Conservation (phyloP, 2,113 vertebrate genomes). For the Eretmochelys imbricata region DNA sequence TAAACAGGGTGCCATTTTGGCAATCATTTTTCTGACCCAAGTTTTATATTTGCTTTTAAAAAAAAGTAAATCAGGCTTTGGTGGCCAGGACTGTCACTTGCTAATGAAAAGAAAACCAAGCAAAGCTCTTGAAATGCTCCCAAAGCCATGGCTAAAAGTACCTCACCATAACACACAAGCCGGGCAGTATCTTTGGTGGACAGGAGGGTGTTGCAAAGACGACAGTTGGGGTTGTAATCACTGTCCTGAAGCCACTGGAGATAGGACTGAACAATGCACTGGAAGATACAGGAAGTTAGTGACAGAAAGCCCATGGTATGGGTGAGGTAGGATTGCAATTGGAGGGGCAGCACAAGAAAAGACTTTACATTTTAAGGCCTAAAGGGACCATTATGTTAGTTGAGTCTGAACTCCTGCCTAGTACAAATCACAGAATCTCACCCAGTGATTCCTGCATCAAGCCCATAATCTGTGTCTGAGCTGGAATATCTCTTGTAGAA, state of each 20-base stretch:
- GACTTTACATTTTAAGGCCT: not conserved
- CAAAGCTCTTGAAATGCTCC: not conserved
- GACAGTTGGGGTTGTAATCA: constrained; percentile 92
- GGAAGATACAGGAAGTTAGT: not conserved
- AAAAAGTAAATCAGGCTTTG: not conserved
- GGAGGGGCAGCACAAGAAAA: not conserved
- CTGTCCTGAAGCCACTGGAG: constrained; percentile 95
- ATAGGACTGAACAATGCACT: constrained; percentile 95
- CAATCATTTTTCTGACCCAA: not conserved
- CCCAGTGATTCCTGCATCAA: not conserved
- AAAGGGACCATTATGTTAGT: not conserved
- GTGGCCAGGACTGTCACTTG: not conserved
- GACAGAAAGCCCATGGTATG: not conserved
- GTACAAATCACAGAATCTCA: not conserved
- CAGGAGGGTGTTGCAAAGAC: constrained; percentile 83
- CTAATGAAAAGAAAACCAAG: not conserved
- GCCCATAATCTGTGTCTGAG: not conserved
- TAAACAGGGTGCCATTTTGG: not conserved
- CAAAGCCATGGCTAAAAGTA: not conserved
- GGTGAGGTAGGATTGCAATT: not conserved
- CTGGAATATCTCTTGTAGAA: not conserved
- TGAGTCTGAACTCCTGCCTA: not conserved
- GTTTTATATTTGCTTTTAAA: not conserved
- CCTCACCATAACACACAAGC: constrained; percentile 90
- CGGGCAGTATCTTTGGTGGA: constrained; percentile 86